Percentiles rank a stretch among this genome's conserved stretches.
Conservation (phyloP, 2,888 invertebrate species). For the Nesidiocoris tenuis region DNA sequence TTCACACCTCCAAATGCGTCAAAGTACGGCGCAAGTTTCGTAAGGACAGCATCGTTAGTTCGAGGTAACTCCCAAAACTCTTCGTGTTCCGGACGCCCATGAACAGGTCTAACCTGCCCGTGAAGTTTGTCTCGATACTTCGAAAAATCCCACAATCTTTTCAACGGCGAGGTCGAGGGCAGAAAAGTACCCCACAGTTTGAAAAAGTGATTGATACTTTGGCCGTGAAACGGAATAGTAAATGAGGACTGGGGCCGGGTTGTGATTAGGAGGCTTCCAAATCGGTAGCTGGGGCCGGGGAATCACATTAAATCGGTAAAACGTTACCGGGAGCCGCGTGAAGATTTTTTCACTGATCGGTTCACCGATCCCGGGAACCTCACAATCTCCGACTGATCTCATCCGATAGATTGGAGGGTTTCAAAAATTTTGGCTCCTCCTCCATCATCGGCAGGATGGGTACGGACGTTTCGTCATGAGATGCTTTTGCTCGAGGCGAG, state of each 20-base stretch:
- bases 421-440: not conserved
- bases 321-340: not conserved
- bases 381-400: not conserved
- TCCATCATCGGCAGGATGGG: not conserved
- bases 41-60: conserved; percentile 9
- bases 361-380: not conserved
- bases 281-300: conserved; percentile 23
- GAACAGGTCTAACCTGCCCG: not conserved
- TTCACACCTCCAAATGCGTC: conserved; percentile 12
- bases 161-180: conserved; percentile 3
- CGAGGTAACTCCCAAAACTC: too few species aligned
- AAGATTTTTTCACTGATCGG: not conserved
- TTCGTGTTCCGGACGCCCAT: not conserved
- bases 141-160: conserved; percentile 16
- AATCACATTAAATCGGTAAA: conserved; percentile 30
- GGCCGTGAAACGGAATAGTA: conserved; percentile 22
- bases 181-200: conserved; percentile 18
- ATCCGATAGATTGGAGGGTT: not conserved
- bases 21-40: not conserved
- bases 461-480: too few species aligned
- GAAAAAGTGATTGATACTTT: conserved; percentile 36
- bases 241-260: conserved; percentile 24
- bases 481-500: too few species aligned
- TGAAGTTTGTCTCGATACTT: not conserved
- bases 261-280: conserved; percentile 34